A percentile compares a stretch with the other conserved stretches of the same genome.
Conservation (phyloP, 2,113 vertebrate species). For the Romanogobio albipinnatus region DNA sequence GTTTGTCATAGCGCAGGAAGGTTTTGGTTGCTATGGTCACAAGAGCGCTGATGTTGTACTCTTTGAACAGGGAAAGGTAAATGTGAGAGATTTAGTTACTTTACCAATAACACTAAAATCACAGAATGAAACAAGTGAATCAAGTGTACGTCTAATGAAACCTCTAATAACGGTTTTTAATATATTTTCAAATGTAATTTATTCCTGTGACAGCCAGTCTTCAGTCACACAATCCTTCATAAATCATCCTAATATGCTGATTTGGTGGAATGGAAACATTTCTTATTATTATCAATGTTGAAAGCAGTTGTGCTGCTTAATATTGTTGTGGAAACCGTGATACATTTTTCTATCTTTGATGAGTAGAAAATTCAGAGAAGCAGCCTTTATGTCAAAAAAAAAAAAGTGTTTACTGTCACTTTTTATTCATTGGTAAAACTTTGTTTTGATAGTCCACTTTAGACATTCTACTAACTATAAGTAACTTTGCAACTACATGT, state of each 20-base stretch:
- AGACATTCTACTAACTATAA: too few relatives aligned
- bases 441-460: too few relatives aligned
- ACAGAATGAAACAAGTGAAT: neutral
- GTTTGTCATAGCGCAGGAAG: constrained; percentile 88
- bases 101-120: neutral
- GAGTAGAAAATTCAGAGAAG: too few relatives aligned
- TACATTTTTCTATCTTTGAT: too few relatives aligned
- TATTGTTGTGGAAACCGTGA: too few relatives aligned
- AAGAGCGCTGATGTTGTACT: constrained; percentile 85
- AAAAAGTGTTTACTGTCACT: neutral
- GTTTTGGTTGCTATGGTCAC: constrained; percentile 93
- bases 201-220: neutral
- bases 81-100: neutral
- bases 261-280: too few relatives aligned
- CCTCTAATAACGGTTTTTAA: neutral
- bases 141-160: neutral
- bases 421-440: too few relatives aligned
- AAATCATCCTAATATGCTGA: neutral
- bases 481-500: too few relatives aligned
- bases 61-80: constrained; percentile 51
- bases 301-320: too few relatives aligned
- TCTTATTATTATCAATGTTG: neutral
- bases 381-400: too few relatives aligned
- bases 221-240: neutral
- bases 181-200: neutral